These are phyloP conservation scores for Gibbula magus DNA, from an alignment of 2,888 invertebrate species.

Conservation along the genomic window DNA sequence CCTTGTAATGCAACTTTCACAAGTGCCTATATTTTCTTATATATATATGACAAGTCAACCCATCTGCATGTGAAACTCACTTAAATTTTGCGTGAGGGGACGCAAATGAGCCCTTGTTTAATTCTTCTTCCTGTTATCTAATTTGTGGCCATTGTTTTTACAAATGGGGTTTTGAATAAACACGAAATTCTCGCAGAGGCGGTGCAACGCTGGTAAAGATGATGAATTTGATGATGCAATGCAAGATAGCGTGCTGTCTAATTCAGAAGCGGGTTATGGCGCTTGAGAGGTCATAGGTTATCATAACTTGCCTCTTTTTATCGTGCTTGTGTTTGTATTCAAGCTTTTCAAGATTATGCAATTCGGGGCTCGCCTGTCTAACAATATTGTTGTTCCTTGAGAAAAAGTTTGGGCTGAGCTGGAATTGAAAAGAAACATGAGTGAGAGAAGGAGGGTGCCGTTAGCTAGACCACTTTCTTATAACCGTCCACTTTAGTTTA, in stretches of 20 bases:
- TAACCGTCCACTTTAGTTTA: not conserved
- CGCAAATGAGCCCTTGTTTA: too few species aligned
- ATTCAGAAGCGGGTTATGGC: not conserved
- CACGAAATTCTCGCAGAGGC: not conserved
- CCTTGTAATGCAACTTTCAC: too few species aligned
- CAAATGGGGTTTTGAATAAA: not conserved
- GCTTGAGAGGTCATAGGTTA: slow-evolving; percentile 7
- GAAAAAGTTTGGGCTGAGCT: slow-evolving; percentile 1
- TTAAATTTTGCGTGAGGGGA: too few species aligned
- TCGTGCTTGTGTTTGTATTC: not conserved
- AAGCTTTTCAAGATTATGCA: slow-evolving; percentile 19
- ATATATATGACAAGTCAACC: too few species aligned
- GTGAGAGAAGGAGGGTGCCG: not conserved
- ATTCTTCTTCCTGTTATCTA: too few species aligned
- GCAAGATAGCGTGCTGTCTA: not conserved
- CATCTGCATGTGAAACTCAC: too few species aligned
- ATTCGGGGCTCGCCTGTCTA: not conserved
- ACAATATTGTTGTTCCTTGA: slow-evolving; percentile 19
- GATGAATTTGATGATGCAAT: slow-evolving; percentile 20
- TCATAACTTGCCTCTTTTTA: slow-evolving; percentile 11
- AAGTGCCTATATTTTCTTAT: too few species aligned
- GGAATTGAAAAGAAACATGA: slow-evolving; percentile 17
- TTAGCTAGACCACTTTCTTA: slow-evolving; percentile 9
- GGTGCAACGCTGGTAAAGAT: not conserved
- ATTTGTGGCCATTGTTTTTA: too few species aligned